phyloP scores from a whole-genome alignment of 2,113 vertebrate species.

The Notothenia rossii region DNA sequence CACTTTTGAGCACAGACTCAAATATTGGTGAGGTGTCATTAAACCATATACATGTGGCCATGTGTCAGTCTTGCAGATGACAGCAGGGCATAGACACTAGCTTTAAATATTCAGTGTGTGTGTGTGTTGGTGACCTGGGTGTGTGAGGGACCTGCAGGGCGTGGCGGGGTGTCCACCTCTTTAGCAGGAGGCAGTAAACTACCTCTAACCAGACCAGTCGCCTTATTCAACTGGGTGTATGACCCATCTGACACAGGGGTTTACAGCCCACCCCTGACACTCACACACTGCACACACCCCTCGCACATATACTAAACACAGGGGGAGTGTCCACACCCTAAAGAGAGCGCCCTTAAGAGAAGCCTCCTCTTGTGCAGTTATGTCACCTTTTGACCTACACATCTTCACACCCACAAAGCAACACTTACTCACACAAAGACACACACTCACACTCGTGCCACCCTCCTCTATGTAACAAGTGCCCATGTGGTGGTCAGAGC shows the following conservation, averaged over 20 bases:
- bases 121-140: constrained; percentile 51
- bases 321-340: constrained; percentile 46
- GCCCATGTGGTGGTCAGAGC: constrained; percentile 39
- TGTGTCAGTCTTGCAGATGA: constrained; percentile 31
- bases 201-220: constrained; percentile 51
- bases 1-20: constrained; percentile 4
- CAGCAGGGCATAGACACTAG: constrained; percentile 6
- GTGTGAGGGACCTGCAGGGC: constrained; percentile 51
- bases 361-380: constrained; percentile 47
- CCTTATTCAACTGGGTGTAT: constrained; percentile 53
- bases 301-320: constrained; percentile 27
- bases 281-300: constrained; percentile 18
- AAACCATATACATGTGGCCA: constrained; percentile 43
- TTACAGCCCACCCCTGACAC: constrained; percentile 70
- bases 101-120: constrained; percentile 23
- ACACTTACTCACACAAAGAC: constrained; percentile 40
- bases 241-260: constrained; percentile 65
- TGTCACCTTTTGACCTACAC: constrained; percentile 53
- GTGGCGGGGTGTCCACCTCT: constrained; percentile 52
- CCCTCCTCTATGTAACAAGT: constrained; percentile 20
- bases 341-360: constrained; percentile 43
- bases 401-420: constrained; percentile 36
- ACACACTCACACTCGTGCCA: constrained; percentile 26
- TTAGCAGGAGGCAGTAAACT: constrained; percentile 63
- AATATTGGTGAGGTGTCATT: constrained; percentile 31